phyloP scores from a whole-genome alignment of 92 coral and sea anemone genomes.

The Porites rus region DNA sequence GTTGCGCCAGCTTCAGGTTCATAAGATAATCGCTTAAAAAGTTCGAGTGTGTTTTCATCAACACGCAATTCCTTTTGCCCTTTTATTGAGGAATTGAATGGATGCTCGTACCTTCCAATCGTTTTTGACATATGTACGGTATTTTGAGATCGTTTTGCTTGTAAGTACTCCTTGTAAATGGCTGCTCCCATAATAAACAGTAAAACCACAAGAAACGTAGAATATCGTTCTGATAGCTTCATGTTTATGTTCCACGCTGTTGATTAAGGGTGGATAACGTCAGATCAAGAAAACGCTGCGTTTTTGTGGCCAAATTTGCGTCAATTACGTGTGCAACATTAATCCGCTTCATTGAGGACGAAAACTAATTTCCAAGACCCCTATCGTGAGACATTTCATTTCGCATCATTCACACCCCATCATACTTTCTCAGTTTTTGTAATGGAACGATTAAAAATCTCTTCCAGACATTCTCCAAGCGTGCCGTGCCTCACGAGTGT shows the following conservation, averaged over 20 bases:
- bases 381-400: no score
- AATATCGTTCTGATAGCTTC: background rate
- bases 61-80: slow-evolving; percentile 20
- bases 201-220: background rate
- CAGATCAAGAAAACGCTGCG: no score
- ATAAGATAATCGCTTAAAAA: slow-evolving; percentile 9
- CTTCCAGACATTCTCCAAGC: background rate
- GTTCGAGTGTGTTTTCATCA: slow-evolving; percentile 4
- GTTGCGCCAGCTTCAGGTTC: slow-evolving; percentile 8
- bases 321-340: no score
- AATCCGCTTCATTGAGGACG: no score
- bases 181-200: background rate
- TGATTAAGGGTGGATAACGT: no score
- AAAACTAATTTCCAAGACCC: no score
- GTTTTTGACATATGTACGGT: background rate
- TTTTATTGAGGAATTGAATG: slow-evolving; percentile 16
- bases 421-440: background rate
- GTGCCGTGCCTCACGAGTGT: background rate
- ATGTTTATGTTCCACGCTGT: background rate
- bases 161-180: background rate
- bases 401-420: no score
- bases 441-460: background rate
- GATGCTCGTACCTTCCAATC: slow-evolving; percentile 29
- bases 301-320: no score
- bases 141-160: background rate